Evolutionary conservation across 92 coral and sea anemone genomes (phyloP), one percentile per base, ranked within the genome.

Genomic region (Chrysogorgia sp.): DNA sequence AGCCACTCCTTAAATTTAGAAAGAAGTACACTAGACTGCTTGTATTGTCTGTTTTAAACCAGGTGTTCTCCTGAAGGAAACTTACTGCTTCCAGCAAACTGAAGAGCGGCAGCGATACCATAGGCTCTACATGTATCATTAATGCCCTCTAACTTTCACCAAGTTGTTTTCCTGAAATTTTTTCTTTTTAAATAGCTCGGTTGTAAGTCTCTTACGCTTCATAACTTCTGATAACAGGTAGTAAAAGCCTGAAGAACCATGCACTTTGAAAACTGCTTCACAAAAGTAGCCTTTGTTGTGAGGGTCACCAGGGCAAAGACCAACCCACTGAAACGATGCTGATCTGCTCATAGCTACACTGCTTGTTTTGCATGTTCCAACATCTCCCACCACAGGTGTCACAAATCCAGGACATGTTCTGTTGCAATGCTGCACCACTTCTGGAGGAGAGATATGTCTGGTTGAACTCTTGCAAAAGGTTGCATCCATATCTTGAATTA

Each of bases 301-400:
- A 52, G 17, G 59, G 20, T 52, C 59, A 6, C 59, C 59, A 5
- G 59, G 59, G 59, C 59, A 52, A 17, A 52, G 7, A 5, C 59
- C 59, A 52, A 52, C 59, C 59, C 59, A 52, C 9, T 52, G 21
- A 56, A 43, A 74, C 17, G 50, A 74, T 10, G 25, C 66, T 13
- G 79, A 74, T 32, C 67, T 74, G 25, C 63, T 33, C 79, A 74
- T 53, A n/a, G 79, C 79, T 52, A 63, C 79, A 30, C 28, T 55
- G 64, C 48, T 71, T 25, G 65, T 71, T 25, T 52, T 50, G 47
- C 64, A 74, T 1, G 79, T 74, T n/a, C n/a, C n/a, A n/a, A n/a
- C n/a, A n/a, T n/a, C n/a, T n/a, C n/a, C n/a, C n/a, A n/a, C n/a
- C n/a, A n/a, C n/a, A n/a, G n/a, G n/a, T n/a, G n/a, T n/a, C n/a